Evolutionary conservation across 2,113 vertebrate species (phyloP).

Genomic region (Gobius niger): DNA sequence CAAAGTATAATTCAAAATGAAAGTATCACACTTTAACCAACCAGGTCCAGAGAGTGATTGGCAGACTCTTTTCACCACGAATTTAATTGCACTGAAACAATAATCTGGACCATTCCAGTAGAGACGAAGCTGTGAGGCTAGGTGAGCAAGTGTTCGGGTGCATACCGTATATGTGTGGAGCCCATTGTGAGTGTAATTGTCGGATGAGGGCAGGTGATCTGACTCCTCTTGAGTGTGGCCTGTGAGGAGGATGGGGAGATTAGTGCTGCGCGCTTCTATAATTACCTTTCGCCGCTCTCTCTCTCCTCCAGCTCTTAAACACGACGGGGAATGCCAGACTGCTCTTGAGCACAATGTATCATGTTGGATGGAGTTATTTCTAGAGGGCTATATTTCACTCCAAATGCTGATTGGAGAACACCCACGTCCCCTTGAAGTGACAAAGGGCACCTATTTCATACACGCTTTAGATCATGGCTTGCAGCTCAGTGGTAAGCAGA

Average conservation of each 20-base stretch:
- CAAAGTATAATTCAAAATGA: too few relatives aligned
- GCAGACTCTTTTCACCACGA: not conserved
- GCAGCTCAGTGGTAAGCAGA: constrained; percentile 47
- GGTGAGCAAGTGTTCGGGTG: constrained; percentile 32
- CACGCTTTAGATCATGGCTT: constrained; percentile 16
- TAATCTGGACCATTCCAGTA: constrained; percentile 18
- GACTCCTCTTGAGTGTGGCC: constrained; percentile 59
- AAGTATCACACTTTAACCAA: not conserved
- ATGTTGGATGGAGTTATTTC: constrained; percentile 66
- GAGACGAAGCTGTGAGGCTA: constrained; percentile 8
- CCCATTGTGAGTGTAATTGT: constrained; percentile 9
- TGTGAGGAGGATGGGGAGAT: constrained; percentile 68
- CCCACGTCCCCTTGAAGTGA: constrained; percentile 72
- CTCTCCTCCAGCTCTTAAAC: constrained; percentile 55
- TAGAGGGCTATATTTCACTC: constrained; percentile 68
- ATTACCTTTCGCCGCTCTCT: constrained; percentile 69
- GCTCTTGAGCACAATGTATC: constrained; percentile 48
- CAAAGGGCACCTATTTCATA: constrained; percentile 62
- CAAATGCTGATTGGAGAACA: constrained; percentile 59
- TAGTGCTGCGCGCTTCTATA: constrained; percentile 68
- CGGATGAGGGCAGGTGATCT: constrained; percentile 45
- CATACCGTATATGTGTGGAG: constrained; percentile 16
- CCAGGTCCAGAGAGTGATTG: constrained; percentile 11
- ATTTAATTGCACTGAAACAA: constrained; percentile 23
- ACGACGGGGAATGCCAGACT: constrained; percentile 59